Evolutionary conservation across 1,140 invertebrate species (phyloP), one percentile per base, ranked within the genome.

Genomic region (Drosophila repletoides): DNA sequence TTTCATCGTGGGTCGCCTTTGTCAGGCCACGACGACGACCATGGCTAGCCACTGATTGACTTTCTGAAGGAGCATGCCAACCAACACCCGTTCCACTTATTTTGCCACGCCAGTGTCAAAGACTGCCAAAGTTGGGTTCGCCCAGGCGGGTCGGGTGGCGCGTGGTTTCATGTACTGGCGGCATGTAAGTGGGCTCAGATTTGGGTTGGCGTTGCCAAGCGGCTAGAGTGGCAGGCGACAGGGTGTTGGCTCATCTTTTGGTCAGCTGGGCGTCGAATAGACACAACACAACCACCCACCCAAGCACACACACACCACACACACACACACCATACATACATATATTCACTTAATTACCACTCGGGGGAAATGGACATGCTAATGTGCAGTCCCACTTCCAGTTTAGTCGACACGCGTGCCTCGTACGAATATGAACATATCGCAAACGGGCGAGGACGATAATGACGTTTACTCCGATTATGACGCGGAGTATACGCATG

Each of bases 121-220:
- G 3, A 29, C 26, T 14, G 15, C 15, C 52, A 69, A 55, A 58
- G 71, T 80, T 55, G 69, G 76, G 63, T 76, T 76, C 53, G 77
- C 58, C 38, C 77, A 81, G 22, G 76, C 77, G 60, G 70, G 80
- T 46, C 67, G 80, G 29, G 75, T 86, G 64, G 75, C 80, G 7
- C 60, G 81, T 19, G 80, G 80, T 21, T 86, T 76, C 46, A 86
- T 86, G 80, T 86, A 86, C 59, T 86, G 80, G 80, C 80, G 80
- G 75, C 80, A 86, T 56, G 80, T 86, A 86, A 86, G 80, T 86
- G 71, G 53, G 31, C 64, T 59, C 60, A 60, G 69, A 61, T 46
- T 55, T 29, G 28, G 28, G 14, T 5, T 17, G 38, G 15, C 22
- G 48, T 2, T 41, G 28, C 7, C 6, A 36, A 22, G 22, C n/a